These are phyloP conservation scores for Leucoma salicis DNA, from an alignment of 2,888 invertebrate genomes.

Conservation along the genomic window DNA sequence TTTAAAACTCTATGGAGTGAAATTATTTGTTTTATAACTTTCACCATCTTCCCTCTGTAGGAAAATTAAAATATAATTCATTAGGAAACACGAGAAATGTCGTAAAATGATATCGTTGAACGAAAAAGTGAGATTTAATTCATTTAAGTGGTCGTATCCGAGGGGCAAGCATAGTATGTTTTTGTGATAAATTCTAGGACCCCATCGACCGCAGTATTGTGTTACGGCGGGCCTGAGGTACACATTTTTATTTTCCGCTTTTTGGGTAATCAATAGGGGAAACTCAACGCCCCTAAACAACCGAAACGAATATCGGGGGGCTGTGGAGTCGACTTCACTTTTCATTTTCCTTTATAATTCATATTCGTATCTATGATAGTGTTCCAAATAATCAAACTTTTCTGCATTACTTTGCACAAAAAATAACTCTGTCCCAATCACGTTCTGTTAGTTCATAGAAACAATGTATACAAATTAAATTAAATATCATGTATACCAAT, in stretches of 20 bases:
- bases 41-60: constrained; percentile 14
- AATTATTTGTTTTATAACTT: constrained; percentile 26
- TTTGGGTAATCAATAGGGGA: constrained; percentile 82
- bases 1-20: constrained; percentile 18
- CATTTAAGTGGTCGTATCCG: constrained; percentile 55
- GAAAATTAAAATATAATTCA: constrained; percentile 35
- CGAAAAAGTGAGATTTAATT: constrained; percentile 52
- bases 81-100: constrained; percentile 27
- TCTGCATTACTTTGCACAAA: too few species aligned
- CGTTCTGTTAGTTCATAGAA: too few species aligned
- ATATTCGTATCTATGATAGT: too few species aligned
- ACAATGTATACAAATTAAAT: too few species aligned
- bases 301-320: constrained; percentile 39
- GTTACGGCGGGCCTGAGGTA: constrained; percentile 54
- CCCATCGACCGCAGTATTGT: constrained; percentile 58
- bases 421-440: too few species aligned
- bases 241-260: constrained; percentile 80
- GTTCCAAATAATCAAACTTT: too few species aligned
- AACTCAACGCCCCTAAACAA: constrained; percentile 68
- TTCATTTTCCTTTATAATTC: constrained; percentile 9
- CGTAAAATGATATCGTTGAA: constrained; percentile 27
- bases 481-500: too few species aligned
- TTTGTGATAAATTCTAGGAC: constrained; percentile 47
- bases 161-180: constrained; percentile 37
- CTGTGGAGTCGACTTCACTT: constrained; percentile 38